Evolutionary conservation across 1,140 invertebrate genomes (phyloP).

Genomic region (Watersipora subatra): DNA sequence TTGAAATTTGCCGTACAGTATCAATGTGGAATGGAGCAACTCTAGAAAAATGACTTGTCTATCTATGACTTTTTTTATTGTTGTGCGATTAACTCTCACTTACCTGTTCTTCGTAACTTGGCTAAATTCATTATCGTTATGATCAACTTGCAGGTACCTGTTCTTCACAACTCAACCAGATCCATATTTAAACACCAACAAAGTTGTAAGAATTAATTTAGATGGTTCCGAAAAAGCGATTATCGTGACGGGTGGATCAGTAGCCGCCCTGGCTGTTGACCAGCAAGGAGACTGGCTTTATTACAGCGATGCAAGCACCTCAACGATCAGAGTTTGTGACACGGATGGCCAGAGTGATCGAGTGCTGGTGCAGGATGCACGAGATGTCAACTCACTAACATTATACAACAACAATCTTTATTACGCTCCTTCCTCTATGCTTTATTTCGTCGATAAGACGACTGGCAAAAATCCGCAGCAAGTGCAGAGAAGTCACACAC

Average conservation of each 20-base stretch:
- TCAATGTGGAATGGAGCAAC: no score
- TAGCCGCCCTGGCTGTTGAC: conserved; percentile 31
- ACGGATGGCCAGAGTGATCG: conserved; percentile 62
- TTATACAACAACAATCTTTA: background rate
- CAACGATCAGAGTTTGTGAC: conserved; percentile 45
- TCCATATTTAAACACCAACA: background rate
- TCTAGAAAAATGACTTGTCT: no score
- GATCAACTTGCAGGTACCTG: conserved; percentile 23
- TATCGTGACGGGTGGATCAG: conserved; percentile 22
- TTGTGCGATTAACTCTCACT: no score
- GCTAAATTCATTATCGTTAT: no score
- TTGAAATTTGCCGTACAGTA: no score
- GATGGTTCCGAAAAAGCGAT: conserved; percentile 27
- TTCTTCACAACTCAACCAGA: conserved; percentile 8
- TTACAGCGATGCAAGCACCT: conserved; percentile 44
- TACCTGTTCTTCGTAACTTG: no score
- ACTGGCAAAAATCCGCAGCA: conserved; percentile 19
- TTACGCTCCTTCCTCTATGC: conserved; percentile 1
- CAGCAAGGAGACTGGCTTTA: conserved; percentile 21
- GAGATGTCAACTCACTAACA: conserved; percentile 18
- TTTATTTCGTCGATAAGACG: conserved; percentile 26
- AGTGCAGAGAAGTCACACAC: conserved; percentile 41
- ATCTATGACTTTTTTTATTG: no score
- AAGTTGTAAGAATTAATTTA: conserved; percentile 50
- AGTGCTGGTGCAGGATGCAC: conserved; percentile 47